phyloP scores from a whole-genome alignment of 2,888 invertebrate genomes.

The Drosophila prolongata region DNA sequence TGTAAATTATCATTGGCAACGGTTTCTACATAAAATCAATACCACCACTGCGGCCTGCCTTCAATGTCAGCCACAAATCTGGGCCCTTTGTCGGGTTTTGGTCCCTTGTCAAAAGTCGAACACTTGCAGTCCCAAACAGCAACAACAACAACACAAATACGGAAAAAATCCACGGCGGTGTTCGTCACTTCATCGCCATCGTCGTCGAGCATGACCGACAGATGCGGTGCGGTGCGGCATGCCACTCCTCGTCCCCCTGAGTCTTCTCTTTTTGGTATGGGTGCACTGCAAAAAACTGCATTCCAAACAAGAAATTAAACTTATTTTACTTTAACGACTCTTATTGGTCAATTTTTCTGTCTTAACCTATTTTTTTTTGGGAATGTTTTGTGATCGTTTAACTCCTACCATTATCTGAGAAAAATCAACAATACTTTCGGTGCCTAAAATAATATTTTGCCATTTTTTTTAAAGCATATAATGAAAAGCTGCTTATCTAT shows the following conservation, averaged over 20 bases:
- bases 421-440: no score
- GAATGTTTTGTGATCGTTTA: no score
- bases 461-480: no score
- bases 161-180: slow-evolving; percentile 1
- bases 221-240: slow-evolving; percentile 24
- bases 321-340: no score
- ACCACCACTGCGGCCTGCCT: slow-evolving; percentile 9
- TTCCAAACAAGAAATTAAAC: no score
- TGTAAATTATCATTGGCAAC: slow-evolving; percentile 37
- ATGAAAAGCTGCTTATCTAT: no score
- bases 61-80: slow-evolving; percentile 26
- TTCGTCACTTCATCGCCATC: slow-evolving; percentile 38
- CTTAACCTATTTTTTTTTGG: no score
- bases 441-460: no score
- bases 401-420: no score
- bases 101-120: slow-evolving; percentile 33
- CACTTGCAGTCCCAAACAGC: slow-evolving; percentile 32
- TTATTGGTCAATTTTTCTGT: no score
- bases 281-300: background rate
- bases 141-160: slow-evolving; percentile 4
- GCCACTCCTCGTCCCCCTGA: background rate
- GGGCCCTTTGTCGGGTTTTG: slow-evolving; percentile 9
- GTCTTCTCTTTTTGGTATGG: background rate
- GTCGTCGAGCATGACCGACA: slow-evolving; percentile 17
- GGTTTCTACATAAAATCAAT: slow-evolving; percentile 40